A percentile compares a stretch with the other conserved stretches of the same genome.
phyloP scores from a whole-genome alignment of 2,113 vertebrate genomes.

The Plecturocebus donacophilus region DNA sequence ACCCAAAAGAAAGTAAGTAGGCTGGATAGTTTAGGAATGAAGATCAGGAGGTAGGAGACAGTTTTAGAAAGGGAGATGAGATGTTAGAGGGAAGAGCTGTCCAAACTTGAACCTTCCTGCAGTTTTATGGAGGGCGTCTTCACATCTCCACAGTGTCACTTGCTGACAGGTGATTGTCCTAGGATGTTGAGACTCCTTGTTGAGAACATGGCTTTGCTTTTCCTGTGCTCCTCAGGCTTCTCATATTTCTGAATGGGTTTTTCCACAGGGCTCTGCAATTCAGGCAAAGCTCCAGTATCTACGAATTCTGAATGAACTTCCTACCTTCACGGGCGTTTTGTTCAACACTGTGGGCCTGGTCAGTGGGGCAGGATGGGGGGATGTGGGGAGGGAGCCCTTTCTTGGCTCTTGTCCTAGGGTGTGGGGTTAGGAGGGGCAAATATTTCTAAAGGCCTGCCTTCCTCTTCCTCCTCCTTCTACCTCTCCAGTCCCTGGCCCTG shows the following conservation, averaged over 20 bases:
- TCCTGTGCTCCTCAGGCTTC: background rate
- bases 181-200: background rate
- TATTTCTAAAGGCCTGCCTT: background rate
- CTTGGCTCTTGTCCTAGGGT: background rate
- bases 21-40: background rate
- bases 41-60: background rate
- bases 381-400: background rate
- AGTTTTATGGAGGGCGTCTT: background rate
- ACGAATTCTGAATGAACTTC: constrained; percentile 96
- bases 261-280: constrained; percentile 91
- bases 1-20: background rate
- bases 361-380: constrained; percentile 36
- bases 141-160: background rate
- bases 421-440: background rate
- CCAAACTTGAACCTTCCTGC: background rate
- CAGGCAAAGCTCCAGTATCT: constrained; percentile 99
- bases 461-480: background rate
- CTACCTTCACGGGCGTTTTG: constrained; percentile 96
- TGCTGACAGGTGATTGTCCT: background rate
- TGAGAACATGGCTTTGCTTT: constrained; percentile 5
- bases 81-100: background rate
- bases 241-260: constrained; percentile 65
- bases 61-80: background rate
- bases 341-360: constrained; percentile 98
- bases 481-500: background rate